phyloP scores from a whole-genome alignment of 1,140 invertebrate genomes.

The Notospermus geniculatus region DNA sequence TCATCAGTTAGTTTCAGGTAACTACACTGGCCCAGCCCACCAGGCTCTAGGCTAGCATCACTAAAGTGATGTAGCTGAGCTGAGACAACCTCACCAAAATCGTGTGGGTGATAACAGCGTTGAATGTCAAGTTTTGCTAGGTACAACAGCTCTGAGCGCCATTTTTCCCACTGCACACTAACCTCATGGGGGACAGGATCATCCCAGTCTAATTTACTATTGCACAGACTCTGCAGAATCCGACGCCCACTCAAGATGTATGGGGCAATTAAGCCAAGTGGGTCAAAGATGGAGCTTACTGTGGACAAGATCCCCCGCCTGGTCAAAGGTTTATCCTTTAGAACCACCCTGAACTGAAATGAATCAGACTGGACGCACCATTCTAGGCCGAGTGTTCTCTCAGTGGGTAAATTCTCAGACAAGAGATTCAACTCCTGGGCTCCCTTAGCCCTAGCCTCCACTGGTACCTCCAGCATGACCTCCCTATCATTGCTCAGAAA shows the following conservation, averaged over 20 bases:
- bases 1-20: no score
- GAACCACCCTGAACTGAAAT: neutral
- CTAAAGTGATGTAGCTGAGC: no score
- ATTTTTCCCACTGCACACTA: no score
- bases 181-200: no score
- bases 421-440: no score
- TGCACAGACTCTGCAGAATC: no score
- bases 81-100: neutral
- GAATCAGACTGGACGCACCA: neutral
- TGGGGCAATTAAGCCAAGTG: neutral
- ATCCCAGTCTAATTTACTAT: no score
- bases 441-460: no score
- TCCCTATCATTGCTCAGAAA: slow-evolving; percentile 25
- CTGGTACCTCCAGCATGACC: slow-evolving; percentile 21
- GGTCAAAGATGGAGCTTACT: neutral
- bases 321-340: neutral
- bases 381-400: slow-evolving; percentile 2
- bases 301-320: slow-evolving; percentile 1
- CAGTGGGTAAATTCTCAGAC: neutral
- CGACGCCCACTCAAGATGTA: neutral
- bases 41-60: neutral
- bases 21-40: neutral
- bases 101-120: neutral
- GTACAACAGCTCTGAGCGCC: no score
- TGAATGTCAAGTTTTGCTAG: neutral